These are phyloP conservation scores for Albula glossodonta DNA, from an alignment of 2,113 vertebrate genomes.

Conservation along the genomic window DNA sequence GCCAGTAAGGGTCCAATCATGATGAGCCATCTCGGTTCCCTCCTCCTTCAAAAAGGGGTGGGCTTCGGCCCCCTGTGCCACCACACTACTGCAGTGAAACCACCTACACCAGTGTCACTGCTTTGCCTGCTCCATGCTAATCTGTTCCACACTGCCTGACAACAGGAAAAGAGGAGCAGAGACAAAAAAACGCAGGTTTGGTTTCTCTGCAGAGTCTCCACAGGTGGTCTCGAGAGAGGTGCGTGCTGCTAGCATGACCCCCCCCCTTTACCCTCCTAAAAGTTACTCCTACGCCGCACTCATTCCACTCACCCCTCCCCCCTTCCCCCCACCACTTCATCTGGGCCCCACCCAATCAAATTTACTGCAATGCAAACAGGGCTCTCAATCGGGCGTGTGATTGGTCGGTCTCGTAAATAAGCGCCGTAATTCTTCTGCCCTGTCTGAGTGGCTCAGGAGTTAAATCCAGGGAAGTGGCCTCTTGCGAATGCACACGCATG, in stretches of 20 bases:
- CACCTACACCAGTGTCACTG: neutral
- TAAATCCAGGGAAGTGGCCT: neutral
- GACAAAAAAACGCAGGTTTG: neutral
- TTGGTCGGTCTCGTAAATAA: conserved; percentile 17
- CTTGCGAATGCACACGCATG: neutral
- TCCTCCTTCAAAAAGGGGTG: too few species aligned
- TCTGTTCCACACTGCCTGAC: neutral
- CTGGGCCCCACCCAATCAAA: neutral
- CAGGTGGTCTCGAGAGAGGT: neutral
- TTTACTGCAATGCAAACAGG: conserved; percentile 14
- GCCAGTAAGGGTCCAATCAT: too few species aligned
- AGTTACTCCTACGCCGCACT: neutral
- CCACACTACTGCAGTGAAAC: neutral
- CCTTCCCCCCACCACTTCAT: too few species aligned
- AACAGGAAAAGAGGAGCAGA: neutral
- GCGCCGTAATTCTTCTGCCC: neutral
- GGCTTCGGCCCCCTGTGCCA: too few species aligned
- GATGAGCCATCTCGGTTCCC: too few species aligned
- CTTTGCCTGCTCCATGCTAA: neutral
- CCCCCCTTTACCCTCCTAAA: neutral
- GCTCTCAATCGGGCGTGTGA: conserved; percentile 17
- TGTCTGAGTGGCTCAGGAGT: neutral
- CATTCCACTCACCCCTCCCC: neutral
- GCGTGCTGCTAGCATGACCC: neutral
- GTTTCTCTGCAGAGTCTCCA: neutral